phyloP scores from a whole-genome alignment of 1,140 invertebrate genomes.

The Hermatobates lingyangjiaoensis region DNA sequence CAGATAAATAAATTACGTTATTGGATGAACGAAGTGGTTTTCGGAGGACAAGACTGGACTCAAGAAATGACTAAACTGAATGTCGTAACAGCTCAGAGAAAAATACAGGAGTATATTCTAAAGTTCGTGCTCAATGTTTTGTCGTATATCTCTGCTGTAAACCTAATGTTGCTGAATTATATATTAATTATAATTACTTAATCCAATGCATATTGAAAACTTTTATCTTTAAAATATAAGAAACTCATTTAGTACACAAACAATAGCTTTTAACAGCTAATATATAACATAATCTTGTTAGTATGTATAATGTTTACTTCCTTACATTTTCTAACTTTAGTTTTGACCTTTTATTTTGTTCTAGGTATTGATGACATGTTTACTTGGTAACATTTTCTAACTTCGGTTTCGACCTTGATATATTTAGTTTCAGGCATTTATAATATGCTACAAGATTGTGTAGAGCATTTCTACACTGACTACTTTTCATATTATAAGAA shows the following conservation, averaged over 20 bases:
- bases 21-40: constrained; percentile 8
- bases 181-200: neutral
- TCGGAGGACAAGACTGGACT: neutral
- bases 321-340: no score
- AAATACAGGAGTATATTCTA: neutral
- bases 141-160: neutral
- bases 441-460: neutral
- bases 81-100: neutral
- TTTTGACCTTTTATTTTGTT: no score
- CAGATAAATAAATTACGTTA: constrained; percentile 9
- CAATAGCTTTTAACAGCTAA: no score
- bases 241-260: neutral
- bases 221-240: neutral
- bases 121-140: neutral
- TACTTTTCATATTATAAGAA: neutral
- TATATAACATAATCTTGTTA: no score
- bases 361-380: no score
- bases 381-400: no score
- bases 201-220: neutral
- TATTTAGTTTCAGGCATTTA: neutral
- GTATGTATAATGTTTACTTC: no score
- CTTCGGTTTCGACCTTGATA: no score
- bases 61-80: neutral
- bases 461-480: neutral
- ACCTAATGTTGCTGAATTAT: neutral